These are phyloP conservation scores for Gallinago jamesoni DNA, from an alignment of 2,113 vertebrate species.

Conservation along the genomic window DNA sequence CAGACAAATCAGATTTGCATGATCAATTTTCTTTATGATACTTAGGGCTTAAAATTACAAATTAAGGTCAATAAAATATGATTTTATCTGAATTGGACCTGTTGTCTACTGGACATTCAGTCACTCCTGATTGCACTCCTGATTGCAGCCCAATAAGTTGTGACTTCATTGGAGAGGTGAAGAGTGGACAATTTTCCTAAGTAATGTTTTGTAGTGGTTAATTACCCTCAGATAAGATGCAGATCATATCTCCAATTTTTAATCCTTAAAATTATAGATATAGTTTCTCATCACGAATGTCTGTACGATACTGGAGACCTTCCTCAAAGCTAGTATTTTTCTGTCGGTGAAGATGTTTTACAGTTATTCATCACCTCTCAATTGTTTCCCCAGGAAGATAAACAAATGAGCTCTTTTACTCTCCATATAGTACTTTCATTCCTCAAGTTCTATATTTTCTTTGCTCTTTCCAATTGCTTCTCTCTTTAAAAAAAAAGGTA, in stretches of 20 bases:
- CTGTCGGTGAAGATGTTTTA: neutral
- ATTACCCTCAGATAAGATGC: neutral
- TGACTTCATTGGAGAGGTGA: neutral
- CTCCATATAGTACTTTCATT: neutral
- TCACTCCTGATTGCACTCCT: neutral
- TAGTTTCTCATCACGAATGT: neutral
- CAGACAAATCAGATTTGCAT: neutral
- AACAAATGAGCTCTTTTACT: neutral
- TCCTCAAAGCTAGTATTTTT: neutral
- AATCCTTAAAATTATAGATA: neutral
- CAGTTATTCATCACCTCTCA: neutral
- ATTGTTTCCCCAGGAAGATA: neutral
- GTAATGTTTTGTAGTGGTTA: neutral
- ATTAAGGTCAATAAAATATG: neutral
- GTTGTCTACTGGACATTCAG: neutral
- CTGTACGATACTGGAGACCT: neutral
- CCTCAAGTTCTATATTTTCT: neutral
- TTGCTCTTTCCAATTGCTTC: neutral
- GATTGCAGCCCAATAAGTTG: neutral
- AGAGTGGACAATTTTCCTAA: neutral
- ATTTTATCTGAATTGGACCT: neutral
- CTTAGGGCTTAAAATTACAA: neutral
- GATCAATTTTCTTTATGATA: neutral
- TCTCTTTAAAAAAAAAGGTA: neutral
- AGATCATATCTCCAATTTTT: neutral